Conservation (phyloP, 2,113 vertebrate genomes). For the Rostratula benghalensis region DNA sequence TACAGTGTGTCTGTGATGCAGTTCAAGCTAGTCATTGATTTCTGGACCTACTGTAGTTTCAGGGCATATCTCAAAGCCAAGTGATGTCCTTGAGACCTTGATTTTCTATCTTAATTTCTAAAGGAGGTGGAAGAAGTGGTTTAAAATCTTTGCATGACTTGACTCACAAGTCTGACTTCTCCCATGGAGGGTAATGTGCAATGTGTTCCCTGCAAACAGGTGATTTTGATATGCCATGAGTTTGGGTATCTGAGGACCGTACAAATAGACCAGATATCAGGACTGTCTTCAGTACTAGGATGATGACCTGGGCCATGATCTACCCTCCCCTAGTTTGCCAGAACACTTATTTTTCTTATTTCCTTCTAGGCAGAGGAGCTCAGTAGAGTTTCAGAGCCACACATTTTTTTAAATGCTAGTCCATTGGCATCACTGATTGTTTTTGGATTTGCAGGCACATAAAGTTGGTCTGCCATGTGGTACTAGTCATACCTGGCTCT, state of each 20-base stretch:
- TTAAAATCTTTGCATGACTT: not conserved
- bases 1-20: constrained; percentile 16
- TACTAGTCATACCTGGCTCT: not conserved
- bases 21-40: constrained; percentile 27
- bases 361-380: not conserved
- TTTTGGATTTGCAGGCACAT: not conserved
- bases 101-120: constrained; percentile 27
- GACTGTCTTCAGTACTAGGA: not conserved
- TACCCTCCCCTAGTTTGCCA: not conserved
- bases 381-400: not conserved
- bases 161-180: not conserved
- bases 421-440: not conserved
- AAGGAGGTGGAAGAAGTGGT: constrained; percentile 25
- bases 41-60: constrained; percentile 24
- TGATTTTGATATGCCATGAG: not conserved
- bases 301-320: not conserved
- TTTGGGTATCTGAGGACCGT: not conserved
- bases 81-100: not conserved
- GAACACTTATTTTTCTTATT: not conserved
- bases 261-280: not conserved
- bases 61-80: constrained; percentile 23
- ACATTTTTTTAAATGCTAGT: not conserved
- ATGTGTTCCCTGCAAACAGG: not conserved
- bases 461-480: not conserved
- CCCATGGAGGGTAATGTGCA: not conserved